Evolutionary conservation across 1,140 invertebrate species (phyloP), one percentile per base, ranked within the genome.

Genomic region (Ips nitidus): DNA sequence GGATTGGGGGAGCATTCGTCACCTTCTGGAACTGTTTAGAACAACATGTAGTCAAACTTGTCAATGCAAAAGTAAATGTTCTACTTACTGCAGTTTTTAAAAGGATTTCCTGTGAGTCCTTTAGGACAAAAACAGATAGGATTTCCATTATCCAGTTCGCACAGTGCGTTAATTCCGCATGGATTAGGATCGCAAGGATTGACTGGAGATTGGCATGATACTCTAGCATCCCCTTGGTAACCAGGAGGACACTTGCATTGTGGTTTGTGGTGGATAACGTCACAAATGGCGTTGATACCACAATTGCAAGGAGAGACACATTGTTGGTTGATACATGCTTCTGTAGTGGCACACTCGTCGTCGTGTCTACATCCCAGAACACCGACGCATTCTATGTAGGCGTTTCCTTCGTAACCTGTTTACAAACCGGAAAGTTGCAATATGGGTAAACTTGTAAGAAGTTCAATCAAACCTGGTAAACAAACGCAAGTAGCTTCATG

Each of bases 61-160:
- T 63, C 3, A 41, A 60, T 52, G 41, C 2, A 55, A 65, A 52
- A 6, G 22, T n/a, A 41, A 52, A 8, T 8, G n/a, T 45, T 55
- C 58, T 78, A 93, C 91, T 86, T 88, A 95, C 93, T 93, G 84
- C 93, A 95, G 82, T 90, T 92, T 70, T 91, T 88, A 77, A 95
- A 95, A 7, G 94, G 94, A 86, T 95, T 94, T 81, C 94, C 94
- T 6, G 93, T 95, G 62, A 92, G 83, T 73, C 93, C 92, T 79
- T 93, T 92, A 0, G 93, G 93, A 80, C 94, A 97, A 80, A 88
- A 94, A 76, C 94, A 95, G 72, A 95, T 92, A 1, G 92, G 92
- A 81, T 89, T 91, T 69, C 92, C 93, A 75, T 92, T 89, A 75
- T 94, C 91, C 50, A 89, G 84, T 83, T 95, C 92, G 79, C 94